A percentile compares a stretch with the other conserved stretches of the same genome.
Evolutionary conservation across 2,888 invertebrate genomes (phyloP).

Genomic region (Amiota mariae): DNA sequence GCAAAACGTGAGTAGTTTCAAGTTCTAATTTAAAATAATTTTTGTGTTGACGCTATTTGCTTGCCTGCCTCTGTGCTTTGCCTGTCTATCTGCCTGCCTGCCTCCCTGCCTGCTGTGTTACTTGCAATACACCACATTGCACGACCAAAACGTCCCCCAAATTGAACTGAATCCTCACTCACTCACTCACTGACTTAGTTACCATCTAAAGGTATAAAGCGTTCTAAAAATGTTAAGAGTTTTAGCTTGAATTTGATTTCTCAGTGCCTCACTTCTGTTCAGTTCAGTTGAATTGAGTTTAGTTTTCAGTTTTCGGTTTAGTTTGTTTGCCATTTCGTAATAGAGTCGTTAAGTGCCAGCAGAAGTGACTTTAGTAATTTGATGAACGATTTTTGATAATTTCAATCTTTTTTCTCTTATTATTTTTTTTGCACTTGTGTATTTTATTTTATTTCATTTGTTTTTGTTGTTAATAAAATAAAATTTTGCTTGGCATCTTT

Average conservation of each 20-base stretch:
- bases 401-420: slow-evolving; percentile 63
- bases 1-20: slow-evolving; percentile 68
- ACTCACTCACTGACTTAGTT: neutral
- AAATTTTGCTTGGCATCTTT: slow-evolving; percentile 41
- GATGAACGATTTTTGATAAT: slow-evolving; percentile 69
- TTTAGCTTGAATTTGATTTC: neutral
- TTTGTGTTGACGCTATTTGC: slow-evolving; percentile 68
- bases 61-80: slow-evolving; percentile 19
- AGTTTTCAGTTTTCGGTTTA: neutral
- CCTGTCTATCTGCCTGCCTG: slow-evolving; percentile 56
- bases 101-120: too few relatives aligned
- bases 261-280: neutral
- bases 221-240: slow-evolving; percentile 6
- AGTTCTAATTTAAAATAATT: slow-evolving; percentile 68
- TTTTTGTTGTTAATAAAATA: slow-evolving; percentile 30
- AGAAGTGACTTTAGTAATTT: slow-evolving; percentile 61
- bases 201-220: neutral
- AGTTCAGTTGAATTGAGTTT: neutral
- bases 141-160: slow-evolving; percentile 9
- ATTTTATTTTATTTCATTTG: slow-evolving; percentile 21
- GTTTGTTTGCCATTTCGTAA: slow-evolving; percentile 60
- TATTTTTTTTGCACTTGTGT: slow-evolving; percentile 27
- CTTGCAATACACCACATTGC: neutral
- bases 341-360: slow-evolving; percentile 68
- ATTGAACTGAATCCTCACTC: neutral